Base-by-base conservation (phyloP, 1,140 invertebrate species). In the Agrilus planipennis region DNA sequence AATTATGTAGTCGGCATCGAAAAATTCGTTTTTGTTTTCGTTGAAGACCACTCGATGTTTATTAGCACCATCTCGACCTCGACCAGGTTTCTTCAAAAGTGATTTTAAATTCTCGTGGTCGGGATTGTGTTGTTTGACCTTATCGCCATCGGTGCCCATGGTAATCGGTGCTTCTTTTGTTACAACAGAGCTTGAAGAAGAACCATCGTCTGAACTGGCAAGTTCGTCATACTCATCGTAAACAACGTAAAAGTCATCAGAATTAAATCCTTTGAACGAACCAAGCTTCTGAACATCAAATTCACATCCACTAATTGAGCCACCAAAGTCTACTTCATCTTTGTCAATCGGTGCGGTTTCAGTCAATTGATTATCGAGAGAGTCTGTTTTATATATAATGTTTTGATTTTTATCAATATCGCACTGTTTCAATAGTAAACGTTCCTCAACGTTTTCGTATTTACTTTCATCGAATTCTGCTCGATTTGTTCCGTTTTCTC, bases 1-100 rank as follows among this genome's bases (percentile, higher is more conserved):
- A 50, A 89, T 87, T 45, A 89, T 86, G 53, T 89, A 89, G 63
- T 89, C 84, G 2, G 84, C 83, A 40, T 87, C 84, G 58, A 87
- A 87, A 62, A 85, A 87, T 61, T 85, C 82, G 63, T 89, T 89
- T 15, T 80, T 71, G 45, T 79, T 82, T 63, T 89, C 84, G 57
- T 87, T 81, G 50, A 89, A 87, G 9, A 84, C 75, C 1, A 89
- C 84, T n/a, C 84, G 73, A 32, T 58, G 57, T 23, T 48, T 49
- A 9, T 39, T 43, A 35, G 48, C 49, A n/a, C n/a, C n/a, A 38
- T 55, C 53, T 21, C 43, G 67, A 61, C 40, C 53, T 31, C 36
- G 44, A n/a, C 65, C 65, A 12, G 70, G 64, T 47, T 71, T 67
- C 56, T 76, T 76, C 28, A 76, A 54, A 40, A 74, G 55, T 4